These are phyloP conservation scores for Butorides virescens DNA, from an alignment of 2,113 vertebrate genomes.

Conservation along the genomic window DNA sequence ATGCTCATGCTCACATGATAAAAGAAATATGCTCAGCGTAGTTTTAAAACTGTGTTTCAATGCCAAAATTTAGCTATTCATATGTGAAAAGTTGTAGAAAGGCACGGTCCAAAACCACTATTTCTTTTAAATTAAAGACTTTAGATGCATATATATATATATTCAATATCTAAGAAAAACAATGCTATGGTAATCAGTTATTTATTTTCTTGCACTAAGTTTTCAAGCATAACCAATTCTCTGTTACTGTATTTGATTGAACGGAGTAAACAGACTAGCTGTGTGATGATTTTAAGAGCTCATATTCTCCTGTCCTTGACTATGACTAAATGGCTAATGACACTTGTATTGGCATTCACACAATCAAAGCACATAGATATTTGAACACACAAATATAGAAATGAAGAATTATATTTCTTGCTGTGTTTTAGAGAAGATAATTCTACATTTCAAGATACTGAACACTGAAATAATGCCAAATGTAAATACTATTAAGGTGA, in stretches of 20 bases:
- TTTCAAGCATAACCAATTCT: background rate
- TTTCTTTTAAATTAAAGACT: background rate
- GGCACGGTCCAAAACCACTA: rapidly evolving
- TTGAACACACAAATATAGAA: background rate
- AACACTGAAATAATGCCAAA: background rate
- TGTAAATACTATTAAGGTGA: background rate
- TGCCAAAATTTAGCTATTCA: background rate
- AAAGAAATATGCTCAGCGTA: background rate
- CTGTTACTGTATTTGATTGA: background rate
- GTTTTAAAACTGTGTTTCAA: background rate
- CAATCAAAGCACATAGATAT: background rate
- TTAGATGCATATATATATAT: background rate
- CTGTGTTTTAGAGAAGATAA: background rate
- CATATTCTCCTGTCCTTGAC: background rate
- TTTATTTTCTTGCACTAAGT: background rate
- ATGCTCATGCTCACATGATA: background rate
- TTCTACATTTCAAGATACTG: background rate
- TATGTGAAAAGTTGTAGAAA: background rate
- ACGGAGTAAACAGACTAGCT: background rate
- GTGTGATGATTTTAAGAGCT: background rate
- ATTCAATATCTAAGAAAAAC: background rate
- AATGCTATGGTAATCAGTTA: background rate
- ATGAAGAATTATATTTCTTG: background rate
- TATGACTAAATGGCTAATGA: background rate
- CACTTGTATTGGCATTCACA: background rate